A percentile compares a stretch with the other conserved stretches of the same genome.
phyloP scores from a whole-genome alignment of 2,888 invertebrate genomes.

The Latrodectus hesperus region DNA sequence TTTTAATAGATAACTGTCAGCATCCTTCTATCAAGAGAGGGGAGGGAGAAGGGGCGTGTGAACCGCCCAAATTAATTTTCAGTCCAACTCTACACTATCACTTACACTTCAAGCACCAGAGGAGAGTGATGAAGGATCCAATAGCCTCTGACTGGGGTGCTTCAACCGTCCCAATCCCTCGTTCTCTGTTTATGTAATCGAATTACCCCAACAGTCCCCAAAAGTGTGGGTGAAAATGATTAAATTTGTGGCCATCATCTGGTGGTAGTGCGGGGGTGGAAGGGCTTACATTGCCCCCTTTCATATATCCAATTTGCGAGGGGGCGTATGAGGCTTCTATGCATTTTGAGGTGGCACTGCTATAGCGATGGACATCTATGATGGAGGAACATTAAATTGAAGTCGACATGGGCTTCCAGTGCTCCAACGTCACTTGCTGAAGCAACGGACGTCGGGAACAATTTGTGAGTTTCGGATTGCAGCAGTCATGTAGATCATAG shows the following conservation, averaged over 20 bases:
- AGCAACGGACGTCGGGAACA: no score
- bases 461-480: no score
- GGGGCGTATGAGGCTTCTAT: constrained; percentile 22
- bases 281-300: constrained; percentile 1
- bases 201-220: constrained; percentile 35
- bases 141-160: constrained; percentile 29
- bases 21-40: no score
- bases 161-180: background rate
- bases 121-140: constrained; percentile 45
- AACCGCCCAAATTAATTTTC: constrained; percentile 51
- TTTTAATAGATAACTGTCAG: no score
- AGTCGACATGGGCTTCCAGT: constrained; percentile 44
- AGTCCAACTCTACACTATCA: constrained; percentile 34
- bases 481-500: no score
- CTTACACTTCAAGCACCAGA: constrained; percentile 36
- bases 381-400: constrained; percentile 47
- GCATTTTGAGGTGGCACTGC: constrained; percentile 15
- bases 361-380: constrained; percentile 8
- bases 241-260: constrained; percentile 58
- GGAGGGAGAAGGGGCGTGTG: background rate
- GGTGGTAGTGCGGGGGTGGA: constrained; percentile 9
- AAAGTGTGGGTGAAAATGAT: constrained; percentile 58
- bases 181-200: constrained; percentile 52
- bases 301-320: constrained; percentile 42
- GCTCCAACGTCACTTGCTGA: background rate